phyloP scores from a whole-genome alignment of 2,113 vertebrate species.

The Telmatochromis sp. region DNA sequence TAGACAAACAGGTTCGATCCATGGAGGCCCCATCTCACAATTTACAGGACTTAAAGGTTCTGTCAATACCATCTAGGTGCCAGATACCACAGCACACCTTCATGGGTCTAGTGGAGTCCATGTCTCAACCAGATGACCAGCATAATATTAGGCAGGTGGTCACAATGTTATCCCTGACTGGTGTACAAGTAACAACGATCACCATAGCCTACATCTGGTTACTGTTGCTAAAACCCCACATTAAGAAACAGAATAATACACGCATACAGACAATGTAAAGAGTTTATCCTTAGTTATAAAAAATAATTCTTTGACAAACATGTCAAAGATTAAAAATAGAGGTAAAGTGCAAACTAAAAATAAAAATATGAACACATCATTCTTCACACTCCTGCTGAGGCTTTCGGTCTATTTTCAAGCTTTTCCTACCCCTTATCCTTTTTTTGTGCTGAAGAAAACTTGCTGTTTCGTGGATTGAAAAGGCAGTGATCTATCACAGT shows the following conservation, averaged over 20 bases:
- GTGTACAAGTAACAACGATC: neutral
- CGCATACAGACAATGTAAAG: neutral
- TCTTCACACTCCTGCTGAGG: neutral
- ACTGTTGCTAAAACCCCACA: neutral
- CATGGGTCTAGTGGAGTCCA: neutral
- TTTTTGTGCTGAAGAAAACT: neutral
- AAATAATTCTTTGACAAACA: neutral
- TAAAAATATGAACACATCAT: neutral
- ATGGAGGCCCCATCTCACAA: neutral
- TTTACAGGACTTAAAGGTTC: neutral
- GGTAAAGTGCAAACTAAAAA: neutral
- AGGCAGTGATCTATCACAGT: slow-evolving; percentile 52
- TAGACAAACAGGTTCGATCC: neutral
- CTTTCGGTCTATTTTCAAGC: neutral
- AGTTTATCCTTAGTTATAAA: neutral
- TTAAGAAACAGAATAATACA: neutral
- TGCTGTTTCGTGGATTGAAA: neutral
- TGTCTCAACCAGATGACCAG: neutral
- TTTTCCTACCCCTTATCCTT: neutral
- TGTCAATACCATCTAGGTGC: neutral
- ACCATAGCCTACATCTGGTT: neutral
- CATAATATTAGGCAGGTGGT: neutral
- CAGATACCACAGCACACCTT: neutral
- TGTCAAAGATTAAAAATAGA: neutral
- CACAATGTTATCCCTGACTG: neutral